Evolutionary conservation across 2,797 vertebrate genomes (phyloP).

Genomic region (Sciurus carolinensis): DNA sequence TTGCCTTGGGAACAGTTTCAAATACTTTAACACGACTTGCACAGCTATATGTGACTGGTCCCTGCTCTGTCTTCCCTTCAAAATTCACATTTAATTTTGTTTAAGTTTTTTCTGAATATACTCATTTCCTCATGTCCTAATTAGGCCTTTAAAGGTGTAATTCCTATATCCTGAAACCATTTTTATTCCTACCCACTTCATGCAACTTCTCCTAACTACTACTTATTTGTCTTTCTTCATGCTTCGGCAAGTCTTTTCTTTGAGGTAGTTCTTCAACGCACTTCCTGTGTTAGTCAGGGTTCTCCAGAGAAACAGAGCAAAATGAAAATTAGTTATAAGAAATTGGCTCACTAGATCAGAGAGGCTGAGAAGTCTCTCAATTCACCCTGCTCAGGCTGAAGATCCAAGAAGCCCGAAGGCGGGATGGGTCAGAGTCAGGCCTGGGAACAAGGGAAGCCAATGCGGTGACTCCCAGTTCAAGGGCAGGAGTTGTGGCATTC

Average conservation of each 20-base stretch:
- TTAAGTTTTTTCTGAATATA: not conserved
- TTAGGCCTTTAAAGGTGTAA: not conserved
- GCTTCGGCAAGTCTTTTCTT: not conserved
- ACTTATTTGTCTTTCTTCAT: not conserved
- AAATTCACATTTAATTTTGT: not conserved
- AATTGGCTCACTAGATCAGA: not conserved
- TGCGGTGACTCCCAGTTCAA: not conserved
- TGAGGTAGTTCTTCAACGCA: not conserved
- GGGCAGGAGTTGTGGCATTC: too few relatives aligned
- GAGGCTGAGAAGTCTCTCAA: too few relatives aligned
- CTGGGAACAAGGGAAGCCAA: not conserved
- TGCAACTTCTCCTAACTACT: not conserved
- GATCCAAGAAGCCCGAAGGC: not conserved
- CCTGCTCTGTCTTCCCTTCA: not conserved
- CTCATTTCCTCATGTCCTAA: not conserved
- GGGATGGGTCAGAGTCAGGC: not conserved
- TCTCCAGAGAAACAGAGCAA: not conserved
- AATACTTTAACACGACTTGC: not conserved
- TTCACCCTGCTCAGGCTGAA: not conserved
- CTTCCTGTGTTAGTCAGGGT: not conserved
- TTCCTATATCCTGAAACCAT: not conserved
- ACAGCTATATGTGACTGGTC: not conserved
- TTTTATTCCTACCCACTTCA: not conserved
- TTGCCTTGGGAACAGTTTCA: not conserved
- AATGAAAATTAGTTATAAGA: not conserved